A percentile compares a stretch with the other conserved stretches of the same genome.
Conservation (phyloP, 1,140 invertebrate species). For the Drosophila jambulina region DNA sequence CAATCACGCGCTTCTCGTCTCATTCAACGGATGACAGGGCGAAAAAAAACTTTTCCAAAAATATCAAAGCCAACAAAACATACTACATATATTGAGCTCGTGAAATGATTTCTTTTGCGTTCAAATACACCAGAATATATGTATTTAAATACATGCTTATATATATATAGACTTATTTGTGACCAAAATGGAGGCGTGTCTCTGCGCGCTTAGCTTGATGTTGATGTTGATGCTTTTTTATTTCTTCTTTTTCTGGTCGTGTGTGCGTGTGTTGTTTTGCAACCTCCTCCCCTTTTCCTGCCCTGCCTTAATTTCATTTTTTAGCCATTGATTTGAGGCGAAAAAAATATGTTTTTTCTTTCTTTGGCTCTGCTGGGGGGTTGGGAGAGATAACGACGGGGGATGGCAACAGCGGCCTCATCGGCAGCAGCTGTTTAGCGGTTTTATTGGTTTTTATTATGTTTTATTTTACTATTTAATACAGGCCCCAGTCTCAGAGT, state of each 20-base stretch:
- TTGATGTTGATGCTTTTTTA: background rate
- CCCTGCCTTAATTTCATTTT: slow-evolving; percentile 25
- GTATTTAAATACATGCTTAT: background rate
- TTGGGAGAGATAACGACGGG: slow-evolving; percentile 4
- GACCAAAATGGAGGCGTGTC: slow-evolving; percentile 47
- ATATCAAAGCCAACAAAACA: slow-evolving; percentile 51
- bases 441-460: background rate
- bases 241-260: background rate
- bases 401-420: slow-evolving; percentile 10
- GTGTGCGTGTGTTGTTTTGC: slow-evolving; percentile 9
- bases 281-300: slow-evolving; percentile 26
- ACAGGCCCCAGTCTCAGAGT: background rate
- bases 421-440: slow-evolving; percentile 8
- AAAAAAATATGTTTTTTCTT: slow-evolving; percentile 12
- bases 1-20: slow-evolving; percentile 63
- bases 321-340: slow-evolving; percentile 24
- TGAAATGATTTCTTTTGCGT: slow-evolving; percentile 20
- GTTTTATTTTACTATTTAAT: slow-evolving; percentile 11
- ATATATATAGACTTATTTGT: slow-evolving; percentile 17
- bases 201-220: slow-evolving; percentile 1
- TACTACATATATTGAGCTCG: slow-evolving; percentile 36
- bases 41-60: slow-evolving; percentile 59
- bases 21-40: slow-evolving; percentile 51
- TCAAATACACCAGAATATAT: slow-evolving; percentile 5
- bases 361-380: slow-evolving; percentile 3